Percentiles rank a stretch among this genome's conserved stretches.
Evolutionary conservation across 1,140 invertebrate species (phyloP).

Genomic region (Frieseomelitta varia): DNA sequence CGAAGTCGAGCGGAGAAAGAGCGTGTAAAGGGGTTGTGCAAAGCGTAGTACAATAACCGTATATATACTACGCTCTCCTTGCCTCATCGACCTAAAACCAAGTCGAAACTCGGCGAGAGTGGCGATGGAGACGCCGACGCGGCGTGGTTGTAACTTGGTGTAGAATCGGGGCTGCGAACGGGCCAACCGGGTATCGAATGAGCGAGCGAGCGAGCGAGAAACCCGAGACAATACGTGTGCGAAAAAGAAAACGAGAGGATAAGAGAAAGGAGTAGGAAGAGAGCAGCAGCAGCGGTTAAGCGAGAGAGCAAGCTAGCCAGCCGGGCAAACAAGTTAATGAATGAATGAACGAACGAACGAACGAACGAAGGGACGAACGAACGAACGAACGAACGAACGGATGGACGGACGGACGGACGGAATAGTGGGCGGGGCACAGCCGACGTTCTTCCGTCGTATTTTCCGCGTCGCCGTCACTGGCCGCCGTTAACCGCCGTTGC

Average conservation of each 20-base stretch:
- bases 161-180: background rate
- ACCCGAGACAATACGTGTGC: background rate
- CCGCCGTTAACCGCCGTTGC: background rate
- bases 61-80: background rate
- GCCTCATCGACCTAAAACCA: conserved; percentile 30
- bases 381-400: conserved; percentile 49
- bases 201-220: background rate
- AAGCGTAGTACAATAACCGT: conserved; percentile 16
- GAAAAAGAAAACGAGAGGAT: background rate
- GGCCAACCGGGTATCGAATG: background rate
- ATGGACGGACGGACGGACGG: conserved; percentile 47
- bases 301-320: background rate
- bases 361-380: conserved; percentile 57
- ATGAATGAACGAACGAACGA: conserved; percentile 52
- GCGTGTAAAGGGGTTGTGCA: background rate
- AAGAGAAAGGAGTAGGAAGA: background rate
- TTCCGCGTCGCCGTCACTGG: conserved; percentile 21
- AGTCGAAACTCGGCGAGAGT: background rate
- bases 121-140: background rate
- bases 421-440: conserved; percentile 46
- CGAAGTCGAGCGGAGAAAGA: background rate
- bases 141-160: background rate
- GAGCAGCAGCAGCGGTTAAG: background rate
- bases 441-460: conserved; percentile 47
- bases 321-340: conserved; percentile 54